Conservation (phyloP, 1,140 invertebrate species). For the Papilio polyxenes region DNA sequence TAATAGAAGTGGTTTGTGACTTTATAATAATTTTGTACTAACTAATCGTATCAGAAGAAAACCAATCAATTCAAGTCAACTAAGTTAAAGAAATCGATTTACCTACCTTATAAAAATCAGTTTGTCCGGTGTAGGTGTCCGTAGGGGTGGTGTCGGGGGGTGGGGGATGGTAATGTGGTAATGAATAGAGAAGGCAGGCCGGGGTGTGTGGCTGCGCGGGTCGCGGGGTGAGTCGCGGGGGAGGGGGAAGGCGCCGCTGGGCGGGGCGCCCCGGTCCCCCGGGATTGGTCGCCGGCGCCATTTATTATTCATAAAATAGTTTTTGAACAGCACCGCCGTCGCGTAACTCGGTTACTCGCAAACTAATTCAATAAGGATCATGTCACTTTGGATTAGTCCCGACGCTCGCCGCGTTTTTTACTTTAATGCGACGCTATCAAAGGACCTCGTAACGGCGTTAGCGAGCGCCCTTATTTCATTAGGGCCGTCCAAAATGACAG, state of each 20-base stretch:
- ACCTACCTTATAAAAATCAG: slow-evolving; percentile 59
- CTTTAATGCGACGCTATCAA: slow-evolving; percentile 64
- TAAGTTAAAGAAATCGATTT: not conserved
- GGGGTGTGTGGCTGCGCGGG: slow-evolving; percentile 50
- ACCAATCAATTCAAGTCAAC: not conserved
- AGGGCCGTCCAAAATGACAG: slow-evolving; percentile 56
- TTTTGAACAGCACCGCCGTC: slow-evolving; percentile 77
- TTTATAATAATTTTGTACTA: not conserved
- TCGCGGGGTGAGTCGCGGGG: slow-evolving; percentile 44
- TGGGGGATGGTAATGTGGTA: slow-evolving; percentile 76
- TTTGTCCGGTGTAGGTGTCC: slow-evolving; percentile 61
- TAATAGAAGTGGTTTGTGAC: no score
- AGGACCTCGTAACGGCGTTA: slow-evolving; percentile 61
- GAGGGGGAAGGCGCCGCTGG: slow-evolving; percentile 47
- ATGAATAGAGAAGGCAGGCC: slow-evolving; percentile 75
- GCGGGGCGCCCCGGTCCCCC: slow-evolving; percentile 64
- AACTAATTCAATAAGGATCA: slow-evolving; percentile 78
- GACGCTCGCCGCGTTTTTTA: slow-evolving; percentile 60
- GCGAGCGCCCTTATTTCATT: slow-evolving; percentile 60
- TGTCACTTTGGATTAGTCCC: slow-evolving; percentile 78
- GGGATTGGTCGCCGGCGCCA: slow-evolving; percentile 76
- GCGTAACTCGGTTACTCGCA: slow-evolving; percentile 71
- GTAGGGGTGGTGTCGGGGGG: slow-evolving; percentile 26
- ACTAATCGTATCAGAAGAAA: not conserved
- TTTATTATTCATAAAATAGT: slow-evolving; percentile 81